Base-by-base conservation (phyloP, 1,140 invertebrate genomes). In the Panulirus ornatus region DNA sequence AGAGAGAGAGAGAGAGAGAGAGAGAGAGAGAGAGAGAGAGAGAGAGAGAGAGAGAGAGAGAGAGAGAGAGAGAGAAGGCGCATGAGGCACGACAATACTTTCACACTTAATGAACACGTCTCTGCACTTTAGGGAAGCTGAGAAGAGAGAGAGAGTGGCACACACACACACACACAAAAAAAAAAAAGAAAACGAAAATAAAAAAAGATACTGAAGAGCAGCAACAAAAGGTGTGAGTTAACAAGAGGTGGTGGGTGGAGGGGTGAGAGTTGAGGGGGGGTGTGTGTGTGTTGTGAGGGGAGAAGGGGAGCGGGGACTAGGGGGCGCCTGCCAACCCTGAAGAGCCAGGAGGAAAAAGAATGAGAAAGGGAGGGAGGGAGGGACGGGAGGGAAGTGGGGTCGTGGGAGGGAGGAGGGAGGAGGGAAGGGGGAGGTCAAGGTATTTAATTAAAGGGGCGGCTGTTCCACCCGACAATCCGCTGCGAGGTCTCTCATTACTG, bases 391-490 rank as follows among this genome's bases (percentile, higher is more conserved):
- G 54, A 58, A 22, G 9, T 11, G 19, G 30, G 6, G 70, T 14
- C 14, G 19, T 14, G 34, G 38, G 70, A 22, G 38, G 0, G 70
- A 2, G 19, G 3, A 19, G 19, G 54, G 22, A 19, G 54, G 54
- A 58, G 54, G 3, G 54, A 19, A 19, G 54, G 54, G 22, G 22
- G 71, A 73, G 73, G 5, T 40, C 38, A 76, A 76, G 42, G 73
- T 42, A 76, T 66, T 66, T 66, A 66, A 66, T 66, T 66, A 66
- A 66, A 66, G n/a, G 58, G 58, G 22, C 5, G 44, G 58, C 54
- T 66, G 58, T 66, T 66, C 5, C n/a, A 66, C n/a, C 58, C 58
- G 58, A 66, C 58, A 66, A 66, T 66, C 58, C 30, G 58, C n/a
- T 27, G 2, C 2, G n/a, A 58, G 54, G n/a, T 58, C 54, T 22